These are phyloP conservation scores for Ramphastos sulfuratus DNA, from an alignment of 2,113 vertebrate genomes.

Conservation along the genomic window DNA sequence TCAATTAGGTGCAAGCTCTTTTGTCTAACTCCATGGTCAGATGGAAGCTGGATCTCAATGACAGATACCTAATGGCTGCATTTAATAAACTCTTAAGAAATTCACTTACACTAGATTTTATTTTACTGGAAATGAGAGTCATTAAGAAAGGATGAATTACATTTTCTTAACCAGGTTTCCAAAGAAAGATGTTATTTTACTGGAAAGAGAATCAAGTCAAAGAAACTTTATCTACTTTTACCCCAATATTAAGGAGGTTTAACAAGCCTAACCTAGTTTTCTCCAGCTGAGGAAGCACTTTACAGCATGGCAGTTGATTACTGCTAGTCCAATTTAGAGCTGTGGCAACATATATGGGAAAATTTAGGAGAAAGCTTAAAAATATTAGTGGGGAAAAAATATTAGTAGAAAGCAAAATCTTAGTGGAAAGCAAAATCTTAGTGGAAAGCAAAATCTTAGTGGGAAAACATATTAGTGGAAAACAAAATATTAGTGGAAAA, in stretches of 20 bases:
- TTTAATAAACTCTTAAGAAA: conserved; percentile 51
- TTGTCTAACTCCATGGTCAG: background rate
- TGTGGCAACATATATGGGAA: background rate
- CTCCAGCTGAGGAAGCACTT: background rate
- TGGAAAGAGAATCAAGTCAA: background rate
- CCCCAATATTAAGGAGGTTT: background rate
- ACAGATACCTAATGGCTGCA: conserved; percentile 38
- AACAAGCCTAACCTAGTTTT: background rate
- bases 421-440: too few relatives aligned
- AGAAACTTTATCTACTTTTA: conserved; percentile 12
- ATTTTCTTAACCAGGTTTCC: conserved; percentile 34
- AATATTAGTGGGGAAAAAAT: background rate
- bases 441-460: too few relatives aligned
- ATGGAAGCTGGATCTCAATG: background rate
- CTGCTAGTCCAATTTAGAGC: background rate
- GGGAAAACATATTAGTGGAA: too few relatives aligned
- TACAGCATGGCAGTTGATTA: background rate
- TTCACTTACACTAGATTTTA: conserved; percentile 16
- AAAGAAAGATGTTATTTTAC: conserved; percentile 36
- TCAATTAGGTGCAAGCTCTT: conserved; percentile 23
- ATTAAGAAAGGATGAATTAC: conserved; percentile 40
- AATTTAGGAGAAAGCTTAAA: background rate
- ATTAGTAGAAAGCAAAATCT: too few relatives aligned
- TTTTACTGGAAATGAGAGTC: conserved; percentile 56
- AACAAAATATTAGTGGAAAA: too few relatives aligned